Percentiles rank a stretch among this genome's conserved stretches.
Conservation (phyloP, 2,113 vertebrate genomes). For the Symphodus melops region DNA sequence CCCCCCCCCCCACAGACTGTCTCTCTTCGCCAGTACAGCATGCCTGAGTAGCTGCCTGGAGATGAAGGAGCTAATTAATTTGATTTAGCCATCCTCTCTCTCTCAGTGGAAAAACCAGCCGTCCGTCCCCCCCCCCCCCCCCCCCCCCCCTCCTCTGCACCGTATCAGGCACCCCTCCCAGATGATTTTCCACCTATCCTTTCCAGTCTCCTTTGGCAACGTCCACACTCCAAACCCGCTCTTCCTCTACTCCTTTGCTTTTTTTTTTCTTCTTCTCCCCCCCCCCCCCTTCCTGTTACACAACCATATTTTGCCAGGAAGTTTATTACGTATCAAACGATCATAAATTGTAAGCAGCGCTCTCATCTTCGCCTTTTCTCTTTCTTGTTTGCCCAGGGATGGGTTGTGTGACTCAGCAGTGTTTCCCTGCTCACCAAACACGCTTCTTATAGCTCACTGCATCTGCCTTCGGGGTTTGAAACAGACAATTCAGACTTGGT, state of each 20-base stretch:
- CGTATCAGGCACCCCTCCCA: constrained; percentile 81
- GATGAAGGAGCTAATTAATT: constrained; percentile 89
- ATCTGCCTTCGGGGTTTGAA: constrained; percentile 23
- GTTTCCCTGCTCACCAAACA: constrained; percentile 49
- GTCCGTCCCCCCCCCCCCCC: constrained; percentile 38
- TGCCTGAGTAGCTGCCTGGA: constrained; percentile 85
- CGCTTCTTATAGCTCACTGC: constrained; percentile 37
- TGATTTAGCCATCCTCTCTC: constrained; percentile 84
- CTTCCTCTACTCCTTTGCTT: constrained; percentile 42
- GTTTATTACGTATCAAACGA: constrained; percentile 35
- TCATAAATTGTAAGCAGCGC: constrained; percentile 16
- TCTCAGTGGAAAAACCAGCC: constrained; percentile 83
- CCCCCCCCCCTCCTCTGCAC: constrained; percentile 47
- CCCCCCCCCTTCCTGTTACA: constrained; percentile 42
- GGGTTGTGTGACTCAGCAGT: constrained; percentile 63
- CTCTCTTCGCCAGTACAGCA: constrained; percentile 75
- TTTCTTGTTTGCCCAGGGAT: constrained; percentile 21
- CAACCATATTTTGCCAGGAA: constrained; percentile 36
- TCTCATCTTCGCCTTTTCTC: constrained; percentile 23
- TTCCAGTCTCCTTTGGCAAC: constrained; percentile 80
- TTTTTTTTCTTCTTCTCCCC: not conserved
- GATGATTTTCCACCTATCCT: constrained; percentile 84
- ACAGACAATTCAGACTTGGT: constrained; percentile 24
- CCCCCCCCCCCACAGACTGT: constrained; percentile 35
- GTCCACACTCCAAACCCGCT: constrained; percentile 43